A percentile compares a stretch with the other conserved stretches of the same genome.
phyloP scores from a whole-genome alignment of 2,888 invertebrate genomes.

The Apodemia mormo region DNA sequence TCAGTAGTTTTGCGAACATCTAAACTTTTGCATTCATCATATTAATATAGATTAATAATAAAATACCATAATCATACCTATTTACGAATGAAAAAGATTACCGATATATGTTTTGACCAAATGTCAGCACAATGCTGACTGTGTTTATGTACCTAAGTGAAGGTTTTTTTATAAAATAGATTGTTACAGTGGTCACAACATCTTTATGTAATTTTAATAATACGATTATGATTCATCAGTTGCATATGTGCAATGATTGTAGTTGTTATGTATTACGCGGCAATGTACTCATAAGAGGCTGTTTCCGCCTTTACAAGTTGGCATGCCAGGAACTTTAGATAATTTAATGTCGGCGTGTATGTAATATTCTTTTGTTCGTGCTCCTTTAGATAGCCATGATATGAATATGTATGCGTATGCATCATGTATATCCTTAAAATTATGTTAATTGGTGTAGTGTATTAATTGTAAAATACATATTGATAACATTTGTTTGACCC shows the following conservation, averaged over 20 bases:
- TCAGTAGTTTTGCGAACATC: too few species aligned
- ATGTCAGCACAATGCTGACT: too few species aligned
- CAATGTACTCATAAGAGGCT: not conserved
- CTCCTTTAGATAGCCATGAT: not conserved
- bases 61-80: too few species aligned
- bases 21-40: too few species aligned
- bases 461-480: not conserved
- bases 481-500: not conserved
- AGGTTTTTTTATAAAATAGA: not conserved
- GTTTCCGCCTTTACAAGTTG: constrained; percentile 6
- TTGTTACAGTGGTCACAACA: not conserved
- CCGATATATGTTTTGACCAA: too few species aligned
- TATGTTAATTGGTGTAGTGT: not conserved
- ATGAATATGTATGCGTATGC: not conserved
- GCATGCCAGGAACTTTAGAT: constrained; percentile 15
- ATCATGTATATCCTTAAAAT: not conserved
- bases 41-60: too few species aligned
- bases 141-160: too few species aligned
- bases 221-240: constrained; percentile 1
- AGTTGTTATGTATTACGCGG: constrained; percentile 2
- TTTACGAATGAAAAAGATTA: too few species aligned
- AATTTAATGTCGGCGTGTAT: constrained; percentile 14
- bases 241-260: constrained; percentile 11
- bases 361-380: constrained; percentile 6
- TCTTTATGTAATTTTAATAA: not conserved